phyloP scores from a whole-genome alignment of 35 echinoderm and acorn worm species.

The Apostichopus californicus region DNA sequence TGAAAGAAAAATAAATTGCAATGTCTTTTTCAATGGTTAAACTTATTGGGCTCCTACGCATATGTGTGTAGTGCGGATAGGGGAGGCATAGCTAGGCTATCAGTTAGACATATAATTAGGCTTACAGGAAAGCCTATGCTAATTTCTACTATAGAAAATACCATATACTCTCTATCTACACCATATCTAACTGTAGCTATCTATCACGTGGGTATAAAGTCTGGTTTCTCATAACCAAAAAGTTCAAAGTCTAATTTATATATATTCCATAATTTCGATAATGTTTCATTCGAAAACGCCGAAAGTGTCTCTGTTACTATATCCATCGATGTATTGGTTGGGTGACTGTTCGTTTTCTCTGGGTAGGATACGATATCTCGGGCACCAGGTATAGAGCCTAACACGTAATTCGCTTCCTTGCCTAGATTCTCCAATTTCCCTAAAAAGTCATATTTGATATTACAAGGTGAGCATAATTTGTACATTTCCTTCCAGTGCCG shows the following conservation, averaged over 20 bases:
- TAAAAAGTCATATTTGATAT: slow-evolving; percentile 73
- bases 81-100: too few species aligned
- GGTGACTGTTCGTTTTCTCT: slow-evolving; percentile 61
- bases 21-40: too few species aligned
- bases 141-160: too few species aligned
- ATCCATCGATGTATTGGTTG: slow-evolving; percentile 57
- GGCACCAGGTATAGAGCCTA: slow-evolving; percentile 47
- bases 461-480: slow-evolving; percentile 79
- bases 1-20: too few species aligned
- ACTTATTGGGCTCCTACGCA: too few species aligned
- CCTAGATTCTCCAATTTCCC: slow-evolving; percentile 70
- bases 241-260: slow-evolving; percentile 77
- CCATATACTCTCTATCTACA: too few species aligned
- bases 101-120: too few species aligned
- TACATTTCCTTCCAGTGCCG: slow-evolving; percentile 83
- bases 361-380: slow-evolving; percentile 38
- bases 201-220: slow-evolving; percentile 21
- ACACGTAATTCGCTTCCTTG: slow-evolving; percentile 69
- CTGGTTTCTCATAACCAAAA: slow-evolving; percentile 77
- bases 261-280: slow-evolving; percentile 65
- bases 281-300: slow-evolving; percentile 12
- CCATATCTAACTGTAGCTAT: too few species aligned
- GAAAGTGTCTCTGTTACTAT: slow-evolving; percentile 25
- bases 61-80: too few species aligned
- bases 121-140: too few species aligned